A percentile compares a stretch with the other conserved stretches of the same genome.
phyloP scores from a whole-genome alignment of 1,140 invertebrate species.

The Aphelinus atriplicis region DNA sequence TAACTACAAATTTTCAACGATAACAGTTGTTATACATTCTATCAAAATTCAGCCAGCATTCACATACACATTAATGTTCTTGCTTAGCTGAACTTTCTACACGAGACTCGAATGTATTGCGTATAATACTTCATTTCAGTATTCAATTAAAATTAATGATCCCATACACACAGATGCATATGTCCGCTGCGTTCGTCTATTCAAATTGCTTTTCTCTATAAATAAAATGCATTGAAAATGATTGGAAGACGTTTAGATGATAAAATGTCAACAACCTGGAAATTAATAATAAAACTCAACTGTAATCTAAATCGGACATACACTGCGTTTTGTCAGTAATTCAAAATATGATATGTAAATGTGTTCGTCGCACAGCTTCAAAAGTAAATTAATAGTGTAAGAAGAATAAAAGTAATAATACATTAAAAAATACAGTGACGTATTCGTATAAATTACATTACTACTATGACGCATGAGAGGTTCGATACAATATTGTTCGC shows the following conservation, averaged over 20 bases:
- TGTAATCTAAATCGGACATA: too few relatives aligned
- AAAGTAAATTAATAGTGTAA: conserved; percentile 14
- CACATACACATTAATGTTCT: not conserved
- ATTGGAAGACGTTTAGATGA: not conserved
- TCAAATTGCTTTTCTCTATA: conserved; percentile 13
- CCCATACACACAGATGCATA: conserved; percentile 17
- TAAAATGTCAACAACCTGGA: conserved; percentile 19
- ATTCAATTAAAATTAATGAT: conserved; percentile 37
- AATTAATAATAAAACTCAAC: too few relatives aligned
- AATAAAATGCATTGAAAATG: conserved; percentile 26
- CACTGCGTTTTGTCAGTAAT: too few relatives aligned
- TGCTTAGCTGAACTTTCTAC: conserved; percentile 20
- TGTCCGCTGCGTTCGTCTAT: not conserved
- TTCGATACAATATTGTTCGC: conserved; percentile 16
- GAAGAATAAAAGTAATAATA: not conserved
- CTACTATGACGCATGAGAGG: conserved; percentile 1
- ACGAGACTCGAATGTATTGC: conserved; percentile 27
- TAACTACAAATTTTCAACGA: conserved; percentile 41
- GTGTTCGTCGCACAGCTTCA: conserved; percentile 1
- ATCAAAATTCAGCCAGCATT: conserved; percentile 22
- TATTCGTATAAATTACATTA: conserved; percentile 30
- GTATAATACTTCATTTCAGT: conserved; percentile 35
- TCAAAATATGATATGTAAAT: not conserved
- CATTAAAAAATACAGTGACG: conserved; percentile 21
- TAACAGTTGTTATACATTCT: conserved; percentile 40